phyloP scores from a whole-genome alignment of 2,888 invertebrate species.

The Scaptodrosophila latifasciaeformis region DNA sequence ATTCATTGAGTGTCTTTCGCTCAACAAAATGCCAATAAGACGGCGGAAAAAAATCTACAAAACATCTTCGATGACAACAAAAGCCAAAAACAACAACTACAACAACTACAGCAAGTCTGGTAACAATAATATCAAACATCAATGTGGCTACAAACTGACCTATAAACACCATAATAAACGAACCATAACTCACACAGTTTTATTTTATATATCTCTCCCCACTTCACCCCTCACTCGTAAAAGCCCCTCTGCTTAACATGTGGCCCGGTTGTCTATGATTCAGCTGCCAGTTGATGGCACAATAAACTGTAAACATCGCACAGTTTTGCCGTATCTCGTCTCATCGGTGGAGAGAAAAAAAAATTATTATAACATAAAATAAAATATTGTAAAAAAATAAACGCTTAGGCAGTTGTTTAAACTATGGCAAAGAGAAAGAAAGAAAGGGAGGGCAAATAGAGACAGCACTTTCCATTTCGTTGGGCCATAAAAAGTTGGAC shows the following conservation, averaged over 20 bases:
- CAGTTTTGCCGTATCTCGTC: neutral
- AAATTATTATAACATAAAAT: conserved; percentile 18
- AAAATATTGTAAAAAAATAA: conserved; percentile 11
- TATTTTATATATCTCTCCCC: neutral
- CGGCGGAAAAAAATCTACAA: no score
- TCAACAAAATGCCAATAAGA: no score
- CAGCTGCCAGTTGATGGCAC: no score
- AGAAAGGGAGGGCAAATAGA: conserved; percentile 14
- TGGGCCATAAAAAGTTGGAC: conserved; percentile 10
- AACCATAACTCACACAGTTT: conserved; percentile 16
- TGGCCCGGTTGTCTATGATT: no score
- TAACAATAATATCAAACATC: no score
- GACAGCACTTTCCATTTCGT: conserved; percentile 41
- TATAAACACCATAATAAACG: conserved; percentile 15
- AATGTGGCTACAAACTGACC: conserved; percentile 3
- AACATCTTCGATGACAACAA: no score
- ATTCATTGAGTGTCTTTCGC: no score
- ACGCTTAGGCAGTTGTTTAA: neutral
- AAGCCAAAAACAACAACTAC: no score
- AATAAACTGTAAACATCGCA: conserved; percentile 6
- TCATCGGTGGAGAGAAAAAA: no score
- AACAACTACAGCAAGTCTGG: no score
- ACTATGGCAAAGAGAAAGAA: conserved; percentile 22
- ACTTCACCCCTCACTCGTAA: no score
- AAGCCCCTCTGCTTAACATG: neutral